Percentiles rank a stretch among this genome's conserved stretches.
Conservation (phyloP, 2,797 vertebrate species). For the Microchirus variegatus region DNA sequence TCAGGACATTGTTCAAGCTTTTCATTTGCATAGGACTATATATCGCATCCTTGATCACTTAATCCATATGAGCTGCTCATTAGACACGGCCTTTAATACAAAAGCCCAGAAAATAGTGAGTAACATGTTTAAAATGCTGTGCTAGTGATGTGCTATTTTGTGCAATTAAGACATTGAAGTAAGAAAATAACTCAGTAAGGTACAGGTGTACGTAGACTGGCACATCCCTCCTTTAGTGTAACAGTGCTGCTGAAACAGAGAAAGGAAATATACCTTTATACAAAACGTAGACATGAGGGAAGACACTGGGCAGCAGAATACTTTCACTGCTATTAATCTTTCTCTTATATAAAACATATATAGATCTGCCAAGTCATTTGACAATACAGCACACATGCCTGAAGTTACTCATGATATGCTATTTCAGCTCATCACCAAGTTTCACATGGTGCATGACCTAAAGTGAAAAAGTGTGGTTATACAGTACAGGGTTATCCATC, state of each 20-base stretch:
- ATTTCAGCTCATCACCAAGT: constrained; percentile 57
- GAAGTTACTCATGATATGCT: too few relatives aligned
- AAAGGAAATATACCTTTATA: background rate
- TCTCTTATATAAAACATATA: too few relatives aligned
- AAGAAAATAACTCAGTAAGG: constrained; percentile 73
- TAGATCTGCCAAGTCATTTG: too few relatives aligned
- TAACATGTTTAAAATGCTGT: constrained; percentile 1
- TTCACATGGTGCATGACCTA: constrained; percentile 93
- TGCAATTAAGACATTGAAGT: too few relatives aligned
- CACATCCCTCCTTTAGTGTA: constrained; percentile 93
- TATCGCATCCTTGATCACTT: constrained; percentile 3
- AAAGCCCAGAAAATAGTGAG: constrained; percentile 35
- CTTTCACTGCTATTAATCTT: too few relatives aligned
- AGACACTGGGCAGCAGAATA: too few relatives aligned
- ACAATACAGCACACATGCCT: too few relatives aligned
- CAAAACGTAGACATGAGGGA: too few relatives aligned
- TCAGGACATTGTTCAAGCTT: background rate
- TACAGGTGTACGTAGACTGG: constrained; percentile 95
- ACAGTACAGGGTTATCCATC: too few relatives aligned
- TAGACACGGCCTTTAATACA: constrained; percentile 24
- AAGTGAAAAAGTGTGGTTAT: constrained; percentile 15
- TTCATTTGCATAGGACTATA: background rate
- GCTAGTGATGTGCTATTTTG: background rate
- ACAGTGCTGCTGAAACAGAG: constrained; percentile 93
- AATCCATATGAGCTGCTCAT: constrained; percentile 16